Evolutionary conservation across 2,888 invertebrate species (phyloP), one percentile per base, ranked within the genome.

Genomic region (Acronicta leporina): DNA sequence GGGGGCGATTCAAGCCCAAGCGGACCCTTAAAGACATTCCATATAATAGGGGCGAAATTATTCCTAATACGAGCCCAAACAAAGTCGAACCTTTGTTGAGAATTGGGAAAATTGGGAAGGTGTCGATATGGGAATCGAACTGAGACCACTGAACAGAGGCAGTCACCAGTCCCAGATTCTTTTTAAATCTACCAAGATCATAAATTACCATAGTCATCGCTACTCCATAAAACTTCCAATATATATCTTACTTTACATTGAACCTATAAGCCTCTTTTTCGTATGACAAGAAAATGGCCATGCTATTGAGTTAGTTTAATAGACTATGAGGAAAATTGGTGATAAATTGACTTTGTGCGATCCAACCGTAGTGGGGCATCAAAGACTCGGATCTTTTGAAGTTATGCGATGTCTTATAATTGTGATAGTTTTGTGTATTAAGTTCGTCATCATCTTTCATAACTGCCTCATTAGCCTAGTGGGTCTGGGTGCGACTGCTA

Each of bases 301-400:
- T 6, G 33, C 10, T 20, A 47, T 47, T 49, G 14, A 44, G 38
- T 59, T 51, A 48, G 49, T 35, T 48, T 25, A 48, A 56, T 56
- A 54, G 42, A 53, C 42, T 46, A 50, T 63, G 38, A 30, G 44
- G 38, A 47, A 73, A 57, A 58, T 68, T 40, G 15, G n/a, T 33
- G 27, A 53, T 48, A 48, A 15, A 61, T 68, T 62, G 47, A 68
- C 48, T 49, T 11, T 9, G 15, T 16, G n/a, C 35, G 30, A 43
- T 46, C 14, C 9, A 56, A 57, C 52, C 10, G 13, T 47, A 30
- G 14, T 30, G 38, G 16, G 16, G 50, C 25, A 55, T 65, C 46
- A 65, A 65, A 56, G 20, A 46, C 7, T 7, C 15, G n/a, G n/a
- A 52, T 68, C 68, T 56, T 53, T 68, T 60, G 48, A 61, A 52